Base-by-base conservation (phyloP, 64 coral and sea anemone genomes). In the Actinia equina region DNA sequence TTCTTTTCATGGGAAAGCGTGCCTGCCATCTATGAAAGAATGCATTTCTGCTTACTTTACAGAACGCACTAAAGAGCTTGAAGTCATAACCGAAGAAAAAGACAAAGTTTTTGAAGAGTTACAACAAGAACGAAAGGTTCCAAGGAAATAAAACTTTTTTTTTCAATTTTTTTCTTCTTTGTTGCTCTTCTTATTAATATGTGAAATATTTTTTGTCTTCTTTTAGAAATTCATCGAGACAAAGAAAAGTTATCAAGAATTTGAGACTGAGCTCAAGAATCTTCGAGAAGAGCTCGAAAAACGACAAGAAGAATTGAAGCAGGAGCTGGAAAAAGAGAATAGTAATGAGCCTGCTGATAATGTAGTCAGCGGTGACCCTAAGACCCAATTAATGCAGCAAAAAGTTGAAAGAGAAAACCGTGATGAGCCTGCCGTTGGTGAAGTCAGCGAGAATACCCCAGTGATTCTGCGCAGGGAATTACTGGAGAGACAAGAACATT, bases 221-320 rank as follows among this genome's bases (percentile, higher is more conserved):
- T 84, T 41, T 3, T 84, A 85, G 83, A 85, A 85, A 17, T 60
- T 85, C 41, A 18, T 43, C 19, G 83, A 27, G 55, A 59, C 83
- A 5, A 85, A 85, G 45, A 15, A 55, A 85, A 85, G 25, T 13
- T 43, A 85, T 54, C 17, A 27, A 43, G 55, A 85, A 17, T 60
- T 85, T 44, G 83, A 85, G 59, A 45, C 17, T 20, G 83, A 85
- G 16, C n/a, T 85, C 17, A 26, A 63, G 45, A 85, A 18, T 52
- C 80, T 82, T 25, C 80, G 80, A 3, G 80, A 82, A 20, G 80
- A 82, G 37, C 44, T 82, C 17, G 80, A 82, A 15, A 51, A 82
- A 20, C 80, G 80, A 52, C 80, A 57, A n/a, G 44, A 82, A 22
- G 80, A 82, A 82, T 4, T 82, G 7, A 57, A 82, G 45, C 37